Percentiles rank a stretch among this genome's conserved stretches.
Evolutionary conservation across 2,113 vertebrate species (phyloP).

Genomic region (Thalassoma bifasciatum): DNA sequence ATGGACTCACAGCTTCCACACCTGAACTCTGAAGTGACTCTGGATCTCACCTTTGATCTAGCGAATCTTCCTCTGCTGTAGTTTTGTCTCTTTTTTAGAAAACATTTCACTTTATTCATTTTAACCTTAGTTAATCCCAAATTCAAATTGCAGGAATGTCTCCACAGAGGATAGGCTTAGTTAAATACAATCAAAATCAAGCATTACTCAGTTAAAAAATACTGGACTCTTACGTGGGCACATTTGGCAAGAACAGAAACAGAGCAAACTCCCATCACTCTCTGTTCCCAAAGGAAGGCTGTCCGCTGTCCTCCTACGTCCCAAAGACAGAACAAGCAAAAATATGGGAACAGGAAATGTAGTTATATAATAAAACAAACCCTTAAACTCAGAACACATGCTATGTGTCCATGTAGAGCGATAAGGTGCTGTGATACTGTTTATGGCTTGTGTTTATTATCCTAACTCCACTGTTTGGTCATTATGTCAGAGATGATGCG

Average conservation of each 20-base stretch:
- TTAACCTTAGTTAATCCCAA: no score
- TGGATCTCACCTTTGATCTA: no score
- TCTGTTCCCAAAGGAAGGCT: background rate
- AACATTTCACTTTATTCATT: no score
- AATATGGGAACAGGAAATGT: constrained; percentile 16
- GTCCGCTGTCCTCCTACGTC: background rate
- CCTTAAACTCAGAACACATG: background rate
- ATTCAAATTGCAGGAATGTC: no score
- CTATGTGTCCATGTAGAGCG: constrained; percentile 12
- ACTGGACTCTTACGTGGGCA: background rate
- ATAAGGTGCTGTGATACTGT: constrained; percentile 30
- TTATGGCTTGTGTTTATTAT: constrained; percentile 17
- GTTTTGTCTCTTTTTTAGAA: no score
- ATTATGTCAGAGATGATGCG: background rate
- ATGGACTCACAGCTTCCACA: no score
- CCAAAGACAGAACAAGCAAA: background rate
- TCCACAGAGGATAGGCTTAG: no score
- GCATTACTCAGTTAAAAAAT: background rate
- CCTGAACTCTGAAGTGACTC: no score
- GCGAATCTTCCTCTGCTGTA: no score
- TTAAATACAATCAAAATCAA: no score
- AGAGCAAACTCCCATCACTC: background rate
- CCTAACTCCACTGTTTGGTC: constrained; percentile 10
- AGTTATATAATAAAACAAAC: constrained; percentile 9
- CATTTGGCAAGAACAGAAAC: background rate